Base-by-base conservation (phyloP, 1,140 invertebrate species). In the Condylostylus longicornis region DNA sequence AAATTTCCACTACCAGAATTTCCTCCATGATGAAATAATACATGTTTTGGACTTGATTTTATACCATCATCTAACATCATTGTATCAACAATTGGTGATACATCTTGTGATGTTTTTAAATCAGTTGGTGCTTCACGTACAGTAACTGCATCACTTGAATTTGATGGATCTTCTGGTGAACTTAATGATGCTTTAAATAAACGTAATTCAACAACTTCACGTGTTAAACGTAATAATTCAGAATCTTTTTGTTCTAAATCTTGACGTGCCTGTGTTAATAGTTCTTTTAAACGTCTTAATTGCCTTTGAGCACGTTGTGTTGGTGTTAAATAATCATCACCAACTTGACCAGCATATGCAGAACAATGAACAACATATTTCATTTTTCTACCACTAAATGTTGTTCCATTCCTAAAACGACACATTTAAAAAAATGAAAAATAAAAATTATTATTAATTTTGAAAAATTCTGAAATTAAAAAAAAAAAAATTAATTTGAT, bases 361-460 rank as follows among this genome's bases (percentile, higher is more conserved):
- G 77, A 79, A 53, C 82, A 87, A 56, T 87, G 82, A 18, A 87
- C 71, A 19, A 85, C 77, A 54, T 84, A 84, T 46, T 78, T 77
- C 56, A 74, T 77, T 33, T 70, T 71, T 23, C 71, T 59, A 9
- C 68, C 72, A 51, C 69, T 72, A 44, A 79, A 83, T 14, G 79
- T 84, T 8, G 79, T 84, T 6, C 79, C 80, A 57, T 83, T 84
- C 46, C 76, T 71, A n/a, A 0, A 17, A 31, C 7, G 15, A n/a
- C n/a, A 25, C 23, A 8, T 7, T 25, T 25, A 25, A 20, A 31
- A 4, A 8, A 6, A 14, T 5, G 9, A 4, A 14, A 18, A 10
- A 1, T 17, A 31, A 28, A 32, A 10, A 12, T 10, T 10, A 12
- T 6, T 1, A 18, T 42, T 14, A 31, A 25, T 20, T 8, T 21